Evolutionary conservation across 2,113 vertebrate species (phyloP), one percentile per base, ranked within the genome.

Genomic region (Podarcis raffonei): DNA sequence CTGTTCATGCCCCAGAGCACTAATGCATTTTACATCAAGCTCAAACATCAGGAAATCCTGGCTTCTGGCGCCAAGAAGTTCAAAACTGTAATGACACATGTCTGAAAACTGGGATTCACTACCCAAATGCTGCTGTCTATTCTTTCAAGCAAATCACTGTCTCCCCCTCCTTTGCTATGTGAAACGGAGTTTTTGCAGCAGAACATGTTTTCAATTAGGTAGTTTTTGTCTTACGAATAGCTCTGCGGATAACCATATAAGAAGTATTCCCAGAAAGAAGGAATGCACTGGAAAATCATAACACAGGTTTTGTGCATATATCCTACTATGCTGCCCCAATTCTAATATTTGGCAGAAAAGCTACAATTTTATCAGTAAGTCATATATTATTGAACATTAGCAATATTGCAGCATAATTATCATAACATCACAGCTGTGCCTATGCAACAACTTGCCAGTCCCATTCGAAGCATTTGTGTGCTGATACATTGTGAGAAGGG

Each of bases 21-120:
- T 96, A 95, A 97, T 95, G 95, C 92, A 97, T 96, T 97, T 96
- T 96, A 93, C 95, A 96, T 97, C 89, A 96, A 92, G 83, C 95
- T 83, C 91, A 87, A 96, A 92, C 91, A 95, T 93, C 80, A 89
- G 95, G 95, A 96, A 96, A 95, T 92, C 94, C 95, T 94, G 94
- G 92, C 90, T 95, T 62, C 90, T 94, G 95, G 95, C 72, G 91
- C 96, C 96, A 95, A 94, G 94, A 90, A 91, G 86, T 92, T 95
- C 94, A 90, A 93, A 90, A 89, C 84, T 32, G 91, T 95, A 96
- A 96, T 92, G 95, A 94, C 94, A 94, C 84, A 90, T 93, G 95
- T 95, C 95, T 96, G 95, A 95, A 88, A 91, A 89, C 68, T 4
- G 0, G 83, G 93, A 96, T 95, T 95, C 68, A 25, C 95, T 75